phyloP scores from a whole-genome alignment of 2,888 invertebrate species.

The Invenusta paracnida region DNA sequence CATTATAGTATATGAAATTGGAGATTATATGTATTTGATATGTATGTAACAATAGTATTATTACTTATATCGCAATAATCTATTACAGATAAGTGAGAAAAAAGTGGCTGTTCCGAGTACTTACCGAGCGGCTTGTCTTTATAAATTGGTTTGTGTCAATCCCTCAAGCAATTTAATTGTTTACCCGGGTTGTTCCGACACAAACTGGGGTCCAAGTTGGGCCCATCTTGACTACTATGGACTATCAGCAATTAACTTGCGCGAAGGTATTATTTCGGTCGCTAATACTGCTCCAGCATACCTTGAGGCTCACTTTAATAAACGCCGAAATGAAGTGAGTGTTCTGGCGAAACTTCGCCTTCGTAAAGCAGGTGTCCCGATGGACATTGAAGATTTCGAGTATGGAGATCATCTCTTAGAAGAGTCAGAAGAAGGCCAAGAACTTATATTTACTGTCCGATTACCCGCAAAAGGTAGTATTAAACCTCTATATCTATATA shows the following conservation, averaged over 20 bases:
- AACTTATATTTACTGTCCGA: background rate
- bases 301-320: constrained; percentile 4
- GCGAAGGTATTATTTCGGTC: background rate
- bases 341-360: constrained; percentile 33
- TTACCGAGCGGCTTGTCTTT: background rate
- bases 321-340: constrained; percentile 11
- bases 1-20: too few species aligned
- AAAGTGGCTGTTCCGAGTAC: background rate
- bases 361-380: background rate
- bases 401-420: background rate
- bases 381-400: background rate
- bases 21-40: too few species aligned
- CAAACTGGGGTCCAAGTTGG: constrained; percentile 43
- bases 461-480: background rate
- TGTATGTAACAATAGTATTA: too few species aligned
- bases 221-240: constrained; percentile 39
- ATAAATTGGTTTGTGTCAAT: background rate
- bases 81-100: background rate
- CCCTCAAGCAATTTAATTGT: background rate
- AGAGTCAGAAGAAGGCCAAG: background rate
- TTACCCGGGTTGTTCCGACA: constrained; percentile 36
- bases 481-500: too few species aligned
- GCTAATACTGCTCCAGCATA: constrained; percentile 16
- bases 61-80: too few species aligned
- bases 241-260: constrained; percentile 13